Base-by-base conservation (phyloP, 2,888 invertebrate genomes). In the Chrysodeixis includens region DNA sequence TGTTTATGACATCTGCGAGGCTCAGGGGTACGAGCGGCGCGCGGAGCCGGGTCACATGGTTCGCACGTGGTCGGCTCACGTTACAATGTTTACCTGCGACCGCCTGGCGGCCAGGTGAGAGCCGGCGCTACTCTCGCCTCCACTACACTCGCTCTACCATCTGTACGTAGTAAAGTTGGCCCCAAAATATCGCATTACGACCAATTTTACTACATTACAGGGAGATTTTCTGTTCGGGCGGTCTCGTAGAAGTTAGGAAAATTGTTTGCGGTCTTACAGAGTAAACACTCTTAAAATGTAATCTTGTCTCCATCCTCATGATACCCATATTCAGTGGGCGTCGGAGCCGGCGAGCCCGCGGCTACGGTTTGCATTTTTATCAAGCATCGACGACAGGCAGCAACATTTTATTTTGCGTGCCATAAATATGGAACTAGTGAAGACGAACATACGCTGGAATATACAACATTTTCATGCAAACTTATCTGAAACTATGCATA, bases 351-450 rank as follows among this genome's bases (percentile, higher is more conserved):
- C 83, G 79, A 86, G 90, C 93, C 92, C 77, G 89, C 90, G 90
- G 92, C 90, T 83, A 88, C 85, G 89, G 92, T 93, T 93, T 93
- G 94, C 93, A 94, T 95, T 94, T 94, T 94, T 95, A 94, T 94
- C 92, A 93, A 91, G 84, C 88, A 88, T 89, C 90, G 91, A 87
- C 88, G 91, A 91, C 90, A 89, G 86, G 88, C 88, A 89, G 89
- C 89, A 83, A 91, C 92, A 93, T 93, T 93, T 93, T 93, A 93
- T 93, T 93, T 90, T 93, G 91, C 93, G 90, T 92, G 92, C 87
- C 89, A 93, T 94, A 94, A 94, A 94, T 94, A 94, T 94, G 92
- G 88, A 93, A 90, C 91, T 88, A 83, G 87, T 87, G 86, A 86
- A 88, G 88, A 87, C 85, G 88, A 89, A 89, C 88, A 90, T 90